Conservation (phyloP, 2,888 invertebrate species). For the Drosophila anomelani region DNA sequence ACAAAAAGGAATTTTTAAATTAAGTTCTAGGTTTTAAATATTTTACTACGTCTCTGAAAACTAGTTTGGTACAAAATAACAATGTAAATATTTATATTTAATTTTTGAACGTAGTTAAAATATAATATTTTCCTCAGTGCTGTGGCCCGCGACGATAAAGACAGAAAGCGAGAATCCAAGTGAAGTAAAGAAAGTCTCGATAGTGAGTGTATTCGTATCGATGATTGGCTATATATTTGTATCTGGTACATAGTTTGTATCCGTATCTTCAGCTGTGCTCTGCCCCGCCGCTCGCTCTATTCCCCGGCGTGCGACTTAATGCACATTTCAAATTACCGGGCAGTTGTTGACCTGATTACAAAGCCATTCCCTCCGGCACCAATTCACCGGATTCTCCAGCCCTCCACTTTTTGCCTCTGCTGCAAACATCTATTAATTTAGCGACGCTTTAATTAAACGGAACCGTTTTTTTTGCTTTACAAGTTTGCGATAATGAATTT, state of each 20-base stretch:
- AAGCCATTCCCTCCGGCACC: slow-evolving; percentile 29
- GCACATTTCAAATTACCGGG: slow-evolving; percentile 55
- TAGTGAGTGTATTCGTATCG: slow-evolving; percentile 7
- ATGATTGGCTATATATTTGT: slow-evolving; percentile 12
- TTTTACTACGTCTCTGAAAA: neutral
- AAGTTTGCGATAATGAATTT: slow-evolving; percentile 46
- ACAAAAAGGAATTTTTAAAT: neutral
- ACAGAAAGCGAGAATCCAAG: slow-evolving; percentile 4
- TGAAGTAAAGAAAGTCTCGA: neutral
- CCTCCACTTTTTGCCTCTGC: slow-evolving; percentile 15
- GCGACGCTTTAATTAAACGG: slow-evolving; percentile 55
- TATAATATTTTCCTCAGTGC: slow-evolving; percentile 1
- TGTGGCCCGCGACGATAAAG: neutral
- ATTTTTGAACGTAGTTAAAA: no score
- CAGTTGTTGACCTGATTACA: slow-evolving; percentile 62
- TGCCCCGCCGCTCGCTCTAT: slow-evolving; percentile 8
- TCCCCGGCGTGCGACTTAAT: slow-evolving; percentile 45
- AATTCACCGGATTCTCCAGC: neutral
- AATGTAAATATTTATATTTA: no score
- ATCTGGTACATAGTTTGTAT: slow-evolving; percentile 9
- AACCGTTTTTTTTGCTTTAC: slow-evolving; percentile 28
- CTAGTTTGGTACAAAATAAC: no score
- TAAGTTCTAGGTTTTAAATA: neutral
- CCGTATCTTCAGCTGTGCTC: slow-evolving; percentile 5
- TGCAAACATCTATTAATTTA: slow-evolving; percentile 53